These are phyloP conservation scores for Neodiprion pinetum DNA, from an alignment of 1,140 invertebrate species.

Conservation along the genomic window DNA sequence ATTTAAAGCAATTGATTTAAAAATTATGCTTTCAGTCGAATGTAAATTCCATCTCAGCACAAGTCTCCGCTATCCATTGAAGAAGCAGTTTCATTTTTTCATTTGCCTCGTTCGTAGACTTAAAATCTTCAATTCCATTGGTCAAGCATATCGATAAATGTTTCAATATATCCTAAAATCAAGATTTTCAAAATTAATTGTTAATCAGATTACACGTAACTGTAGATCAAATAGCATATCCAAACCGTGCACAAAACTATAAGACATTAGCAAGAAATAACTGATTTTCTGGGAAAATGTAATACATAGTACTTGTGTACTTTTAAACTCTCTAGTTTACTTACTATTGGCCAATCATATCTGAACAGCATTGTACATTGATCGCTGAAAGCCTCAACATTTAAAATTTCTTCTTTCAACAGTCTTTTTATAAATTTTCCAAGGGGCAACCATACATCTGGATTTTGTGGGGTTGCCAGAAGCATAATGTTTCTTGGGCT, in stretches of 20 bases:
- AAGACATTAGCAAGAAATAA: too few relatives aligned
- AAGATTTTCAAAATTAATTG: conserved; percentile 20
- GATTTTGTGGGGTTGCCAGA: conserved; percentile 42
- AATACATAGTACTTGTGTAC: too few relatives aligned
- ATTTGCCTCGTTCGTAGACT: conserved; percentile 40
- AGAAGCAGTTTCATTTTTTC: conserved; percentile 50
- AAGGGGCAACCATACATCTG: conserved; percentile 41
- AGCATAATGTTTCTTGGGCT: conserved; percentile 59
- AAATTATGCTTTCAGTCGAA: not conserved
- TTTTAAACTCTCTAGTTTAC: conserved; percentile 16
- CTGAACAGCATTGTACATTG: conserved; percentile 59
- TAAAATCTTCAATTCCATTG: conserved; percentile 46
- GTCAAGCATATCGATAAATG: conserved; percentile 51
- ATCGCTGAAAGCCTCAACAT: conserved; percentile 51
- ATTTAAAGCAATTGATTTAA: too few relatives aligned
- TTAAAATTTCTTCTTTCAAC: conserved; percentile 50
- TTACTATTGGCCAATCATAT: conserved; percentile 57
- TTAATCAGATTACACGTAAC: not conserved
- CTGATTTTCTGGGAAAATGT: too few relatives aligned
- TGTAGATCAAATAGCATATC: too few relatives aligned
- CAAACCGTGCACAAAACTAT: too few relatives aligned
- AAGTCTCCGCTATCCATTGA: conserved; percentile 51
- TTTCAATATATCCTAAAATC: conserved; percentile 43
- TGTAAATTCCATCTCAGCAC: conserved; percentile 46
- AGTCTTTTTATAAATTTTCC: conserved; percentile 50